phyloP scores from a whole-genome alignment of 1,140 invertebrate species.

The Polyergus mexicanus region DNA sequence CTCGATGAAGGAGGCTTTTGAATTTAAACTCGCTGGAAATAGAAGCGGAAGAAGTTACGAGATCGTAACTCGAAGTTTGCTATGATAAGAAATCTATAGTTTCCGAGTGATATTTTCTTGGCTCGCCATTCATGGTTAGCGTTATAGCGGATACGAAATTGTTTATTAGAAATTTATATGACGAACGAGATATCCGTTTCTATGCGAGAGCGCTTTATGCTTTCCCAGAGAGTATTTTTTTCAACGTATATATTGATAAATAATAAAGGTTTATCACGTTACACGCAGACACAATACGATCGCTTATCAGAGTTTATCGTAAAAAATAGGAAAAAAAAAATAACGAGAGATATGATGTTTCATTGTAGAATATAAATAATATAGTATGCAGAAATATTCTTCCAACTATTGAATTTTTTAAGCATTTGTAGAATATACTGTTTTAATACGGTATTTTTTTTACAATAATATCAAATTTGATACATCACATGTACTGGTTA shows the following conservation, averaged over 20 bases:
- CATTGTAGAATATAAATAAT: no score
- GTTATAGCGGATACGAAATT: not conserved
- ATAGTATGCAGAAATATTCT: no score
- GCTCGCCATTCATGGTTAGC: conserved; percentile 29
- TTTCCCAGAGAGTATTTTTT: not conserved
- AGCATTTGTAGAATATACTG: no score
- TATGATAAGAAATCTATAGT: not conserved
- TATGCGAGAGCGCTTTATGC: not conserved
- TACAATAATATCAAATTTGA: no score
- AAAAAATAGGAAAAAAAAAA: not conserved
- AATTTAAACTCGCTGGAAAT: not conserved
- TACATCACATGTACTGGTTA: not conserved
- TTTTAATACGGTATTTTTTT: no score
- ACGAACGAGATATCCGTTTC: not conserved
- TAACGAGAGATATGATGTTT: not conserved
- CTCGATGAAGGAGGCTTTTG: not conserved
- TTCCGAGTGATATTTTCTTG: conserved; percentile 9
- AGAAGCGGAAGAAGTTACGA: not conserved
- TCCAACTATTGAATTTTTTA: no score
- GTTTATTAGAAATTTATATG: conserved; percentile 41
- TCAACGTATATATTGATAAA: not conserved
- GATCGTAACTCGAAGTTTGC: not conserved
- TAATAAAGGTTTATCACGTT: conserved; percentile 15
- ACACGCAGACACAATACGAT: not conserved
- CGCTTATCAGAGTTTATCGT: conserved; percentile 13